phyloP scores from a whole-genome alignment of 2,113 vertebrate genomes.

The Aythya baeri region DNA sequence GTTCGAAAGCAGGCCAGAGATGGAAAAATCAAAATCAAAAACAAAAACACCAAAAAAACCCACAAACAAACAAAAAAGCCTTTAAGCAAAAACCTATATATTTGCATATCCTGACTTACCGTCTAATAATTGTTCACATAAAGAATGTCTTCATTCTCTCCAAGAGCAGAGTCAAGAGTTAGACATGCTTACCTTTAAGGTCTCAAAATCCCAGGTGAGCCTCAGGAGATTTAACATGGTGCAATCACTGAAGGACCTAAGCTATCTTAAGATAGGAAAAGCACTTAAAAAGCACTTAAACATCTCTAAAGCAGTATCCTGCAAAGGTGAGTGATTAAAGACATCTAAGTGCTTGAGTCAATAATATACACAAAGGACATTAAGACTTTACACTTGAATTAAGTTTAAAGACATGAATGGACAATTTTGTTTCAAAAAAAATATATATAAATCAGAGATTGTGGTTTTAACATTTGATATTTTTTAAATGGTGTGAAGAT shows the following conservation, averaged over 20 bases:
- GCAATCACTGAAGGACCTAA: slow-evolving; percentile 7
- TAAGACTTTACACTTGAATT: background rate
- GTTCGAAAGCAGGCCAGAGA: background rate
- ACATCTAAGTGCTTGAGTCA: background rate
- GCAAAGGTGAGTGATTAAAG: background rate
- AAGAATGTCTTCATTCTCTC: background rate
- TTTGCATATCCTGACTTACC: background rate
- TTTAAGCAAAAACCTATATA: background rate
- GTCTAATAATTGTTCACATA: background rate
- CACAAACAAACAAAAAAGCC: too few relatives aligned
- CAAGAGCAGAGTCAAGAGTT: background rate
- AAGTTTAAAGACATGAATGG: background rate
- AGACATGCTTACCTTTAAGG: background rate
- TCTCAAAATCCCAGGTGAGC: slow-evolving; percentile 23
- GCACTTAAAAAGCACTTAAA: slow-evolving; percentile 25
- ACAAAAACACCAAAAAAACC: too few relatives aligned
- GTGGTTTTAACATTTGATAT: background rate
- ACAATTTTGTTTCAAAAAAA: background rate
- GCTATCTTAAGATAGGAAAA: slow-evolving; percentile 26
- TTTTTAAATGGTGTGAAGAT: background rate
- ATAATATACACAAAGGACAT: background rate
- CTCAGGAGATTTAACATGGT: background rate
- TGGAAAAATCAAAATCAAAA: background rate
- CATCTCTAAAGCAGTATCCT: background rate
- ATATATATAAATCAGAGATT: too few relatives aligned